Evolutionary conservation across 2,113 vertebrate genomes (phyloP).

Genomic region (Trematomus loennbergii): DNA sequence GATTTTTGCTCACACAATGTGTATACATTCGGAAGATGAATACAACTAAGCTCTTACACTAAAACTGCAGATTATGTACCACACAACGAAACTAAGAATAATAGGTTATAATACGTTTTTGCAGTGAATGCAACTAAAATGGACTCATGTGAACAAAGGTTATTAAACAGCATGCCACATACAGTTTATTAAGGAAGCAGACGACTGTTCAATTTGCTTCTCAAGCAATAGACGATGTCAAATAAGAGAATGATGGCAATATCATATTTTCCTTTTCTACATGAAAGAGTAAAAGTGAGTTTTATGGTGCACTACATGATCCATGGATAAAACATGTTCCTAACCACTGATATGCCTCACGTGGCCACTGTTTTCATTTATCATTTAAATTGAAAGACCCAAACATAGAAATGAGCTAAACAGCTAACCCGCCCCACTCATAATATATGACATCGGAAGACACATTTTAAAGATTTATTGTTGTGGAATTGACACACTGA

Average conservation of each 20-base stretch:
- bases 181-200: neutral
- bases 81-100: neutral
- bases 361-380: neutral
- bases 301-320: neutral
- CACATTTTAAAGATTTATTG: slow-evolving; percentile 13
- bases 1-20: neutral
- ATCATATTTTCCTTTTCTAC: neutral
- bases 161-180: neutral
- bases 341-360: neutral
- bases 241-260: neutral
- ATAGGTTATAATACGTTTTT: neutral
- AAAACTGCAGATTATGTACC: neutral
- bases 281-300: neutral
- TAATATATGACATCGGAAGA: slow-evolving; percentile 3
- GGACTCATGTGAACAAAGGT: neutral
- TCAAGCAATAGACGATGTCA: neutral
- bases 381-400: slow-evolving; percentile 4
- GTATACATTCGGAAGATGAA: neutral
- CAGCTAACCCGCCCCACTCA: neutral
- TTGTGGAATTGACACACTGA: slow-evolving; percentile 18
- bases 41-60: neutral
- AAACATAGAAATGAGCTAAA: slow-evolving; percentile 1
- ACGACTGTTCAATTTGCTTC: neutral
- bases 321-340: neutral
- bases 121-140: neutral